These are phyloP conservation scores for Physocephala rufipes DNA, from an alignment of 2,888 invertebrate genomes.

Conservation along the genomic window DNA sequence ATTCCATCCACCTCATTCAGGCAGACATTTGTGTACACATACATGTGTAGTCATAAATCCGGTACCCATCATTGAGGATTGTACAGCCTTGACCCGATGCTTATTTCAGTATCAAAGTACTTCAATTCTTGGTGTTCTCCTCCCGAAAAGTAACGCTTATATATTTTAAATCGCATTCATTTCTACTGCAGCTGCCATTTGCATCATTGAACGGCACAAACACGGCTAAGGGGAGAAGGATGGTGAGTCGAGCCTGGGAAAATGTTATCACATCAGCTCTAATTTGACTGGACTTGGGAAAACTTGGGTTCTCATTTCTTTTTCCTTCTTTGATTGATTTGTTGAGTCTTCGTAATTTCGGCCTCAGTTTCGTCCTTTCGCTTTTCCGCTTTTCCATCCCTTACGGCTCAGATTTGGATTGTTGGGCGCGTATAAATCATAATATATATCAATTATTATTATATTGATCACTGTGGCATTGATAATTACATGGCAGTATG, in stretches of 20 bases:
- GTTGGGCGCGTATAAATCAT: too few species aligned
- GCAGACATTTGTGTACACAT: constrained; percentile 4
- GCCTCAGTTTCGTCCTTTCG: too few species aligned
- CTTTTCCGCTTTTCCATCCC: too few species aligned
- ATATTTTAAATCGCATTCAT: constrained; percentile 8
- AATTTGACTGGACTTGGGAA: neutral
- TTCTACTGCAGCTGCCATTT: constrained; percentile 5
- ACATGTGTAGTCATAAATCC: too few species aligned
- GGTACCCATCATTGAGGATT: too few species aligned
- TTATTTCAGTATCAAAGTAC: constrained; percentile 5
- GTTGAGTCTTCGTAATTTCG: too few species aligned
- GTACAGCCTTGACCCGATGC: constrained; percentile 1
- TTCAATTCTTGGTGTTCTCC: neutral
- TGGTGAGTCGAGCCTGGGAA: constrained; percentile 31
- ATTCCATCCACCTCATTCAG: constrained; percentile 8
- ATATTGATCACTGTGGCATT: neutral
- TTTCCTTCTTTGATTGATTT: neutral
- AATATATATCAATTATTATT: too few species aligned
- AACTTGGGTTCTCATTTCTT: too few species aligned
- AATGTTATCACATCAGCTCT: constrained; percentile 18
- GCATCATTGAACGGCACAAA: neutral
- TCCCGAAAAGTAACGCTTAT: constrained; percentile 16
- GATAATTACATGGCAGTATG: too few species aligned
- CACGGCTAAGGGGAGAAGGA: too few species aligned
- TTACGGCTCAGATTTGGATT: too few species aligned